Evolutionary conservation across 2,113 vertebrate species (phyloP).

Genomic region (Ivindomyrus marchei): DNA sequence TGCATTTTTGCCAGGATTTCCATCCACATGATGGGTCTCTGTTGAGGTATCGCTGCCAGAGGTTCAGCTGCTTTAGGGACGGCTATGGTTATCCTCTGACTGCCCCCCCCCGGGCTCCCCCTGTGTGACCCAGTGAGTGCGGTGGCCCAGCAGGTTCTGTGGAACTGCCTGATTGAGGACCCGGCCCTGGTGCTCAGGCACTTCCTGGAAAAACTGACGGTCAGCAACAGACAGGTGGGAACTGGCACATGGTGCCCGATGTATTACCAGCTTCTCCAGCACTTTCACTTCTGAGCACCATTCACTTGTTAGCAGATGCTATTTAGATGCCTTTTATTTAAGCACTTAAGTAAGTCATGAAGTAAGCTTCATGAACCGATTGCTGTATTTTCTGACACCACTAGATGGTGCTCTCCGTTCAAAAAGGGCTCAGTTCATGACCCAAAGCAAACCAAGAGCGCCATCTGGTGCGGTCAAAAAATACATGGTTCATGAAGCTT

Average conservation of each 20-base stretch:
- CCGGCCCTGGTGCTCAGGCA: slow-evolving; percentile 92
- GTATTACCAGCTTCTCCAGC: neutral
- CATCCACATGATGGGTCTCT: neutral
- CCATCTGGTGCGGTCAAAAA: too few relatives aligned
- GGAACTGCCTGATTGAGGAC: slow-evolving; percentile 98
- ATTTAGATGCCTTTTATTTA: too few relatives aligned
- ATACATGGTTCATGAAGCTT: too few relatives aligned
- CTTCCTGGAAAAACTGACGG: slow-evolving; percentile 94
- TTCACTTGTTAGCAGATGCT: neutral
- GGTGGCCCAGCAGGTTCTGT: slow-evolving; percentile 93
- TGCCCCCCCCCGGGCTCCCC: slow-evolving; percentile 9
- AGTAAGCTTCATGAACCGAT: too few relatives aligned
- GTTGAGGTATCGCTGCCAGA: neutral
- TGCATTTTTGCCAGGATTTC: neutral
- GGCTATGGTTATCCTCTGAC: neutral
- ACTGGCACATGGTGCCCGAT: neutral
- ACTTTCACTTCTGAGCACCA: neutral
- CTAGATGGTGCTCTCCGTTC: too few relatives aligned
- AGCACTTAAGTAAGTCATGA: too few relatives aligned
- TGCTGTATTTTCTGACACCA: too few relatives aligned
- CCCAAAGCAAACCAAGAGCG: too few relatives aligned
- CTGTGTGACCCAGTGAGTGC: slow-evolving; percentile 74
- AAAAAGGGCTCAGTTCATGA: too few relatives aligned
- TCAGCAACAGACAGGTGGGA: slow-evolving; percentile 92
- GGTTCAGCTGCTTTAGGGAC: neutral